phyloP scores from a whole-genome alignment of 64 coral and sea anemone genomes.

The Porites australiensis region DNA sequence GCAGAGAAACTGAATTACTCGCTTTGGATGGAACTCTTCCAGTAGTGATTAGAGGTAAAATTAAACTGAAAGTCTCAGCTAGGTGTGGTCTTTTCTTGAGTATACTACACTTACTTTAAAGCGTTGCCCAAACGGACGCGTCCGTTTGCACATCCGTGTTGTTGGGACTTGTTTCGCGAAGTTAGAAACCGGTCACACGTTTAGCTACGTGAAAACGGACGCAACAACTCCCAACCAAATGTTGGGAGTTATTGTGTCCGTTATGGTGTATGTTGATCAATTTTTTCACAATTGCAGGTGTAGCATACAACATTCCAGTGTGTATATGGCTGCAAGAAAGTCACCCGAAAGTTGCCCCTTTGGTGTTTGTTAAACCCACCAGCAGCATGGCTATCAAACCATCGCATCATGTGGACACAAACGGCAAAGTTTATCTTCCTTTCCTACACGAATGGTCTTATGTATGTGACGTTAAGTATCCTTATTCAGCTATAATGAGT shows the following conservation, averaged over 20 bases:
- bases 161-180: too few species aligned
- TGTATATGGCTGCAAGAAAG: slow-evolving; percentile 79
- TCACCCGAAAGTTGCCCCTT: slow-evolving; percentile 79
- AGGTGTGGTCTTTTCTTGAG: too few species aligned
- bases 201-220: too few species aligned
- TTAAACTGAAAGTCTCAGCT: too few species aligned
- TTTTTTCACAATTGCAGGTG: slow-evolving; percentile 33
- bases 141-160: too few species aligned
- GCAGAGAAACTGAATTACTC: slow-evolving; percentile 55
- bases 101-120: too few species aligned
- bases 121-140: too few species aligned
- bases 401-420: slow-evolving; percentile 77
- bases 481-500: too few species aligned
- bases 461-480: slow-evolving; percentile 56
- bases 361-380: slow-evolving; percentile 88
- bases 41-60: slow-evolving; percentile 73
- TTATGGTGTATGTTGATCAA: neutral
- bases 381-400: slow-evolving; percentile 79
- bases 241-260: neutral
- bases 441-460: slow-evolving; percentile 83
- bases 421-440: slow-evolving; percentile 85
- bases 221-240: too few species aligned
- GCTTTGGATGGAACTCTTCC: slow-evolving; percentile 83
- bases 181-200: too few species aligned
- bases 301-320: slow-evolving; percentile 90